Base-by-base conservation (phyloP, 1,140 invertebrate genomes). In the Drosophila ercepeae region DNA sequence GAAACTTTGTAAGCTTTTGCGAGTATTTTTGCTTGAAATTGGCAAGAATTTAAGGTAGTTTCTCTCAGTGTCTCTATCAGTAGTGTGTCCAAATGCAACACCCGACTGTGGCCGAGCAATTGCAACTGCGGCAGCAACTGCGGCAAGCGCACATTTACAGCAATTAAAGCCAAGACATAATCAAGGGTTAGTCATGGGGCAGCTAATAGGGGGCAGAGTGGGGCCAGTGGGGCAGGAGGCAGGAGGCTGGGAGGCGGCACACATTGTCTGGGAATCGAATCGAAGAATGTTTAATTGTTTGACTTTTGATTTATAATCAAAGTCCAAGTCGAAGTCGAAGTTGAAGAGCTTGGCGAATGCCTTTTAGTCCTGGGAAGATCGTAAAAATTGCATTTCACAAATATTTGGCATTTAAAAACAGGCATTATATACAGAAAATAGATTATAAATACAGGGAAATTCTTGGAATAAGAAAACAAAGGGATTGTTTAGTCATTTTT, bases 91-190 rank as follows among this genome's bases (percentile, higher is more conserved):
- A 32, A 64, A 59, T 65, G 44, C 61, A 65, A 65, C 61, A 64
- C 61, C 67, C 68, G 63, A 54, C 58, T 63, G 63, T 63, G 69
- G 49, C 49, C 48, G 52, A 54, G 49, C 57, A 44, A 48, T 53
- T 42, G 52, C 53, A 59, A 65, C 73, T 34, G 59, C 74, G 42
- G 55, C 71, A 42, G 29, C 65, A 61, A 67, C 67, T 60, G 50
- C 75, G 55, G 50, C 75, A 63, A 60, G 52, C 58, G 53, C 63
- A 51, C 68, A 70, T 70, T 70, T 55, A 57, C 64, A 58, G 67
- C 67, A 69, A 70, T 70, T 70, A 29, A 70, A 70, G 64, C 61
- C 61, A 65, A 65, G 61, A 64, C 61, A 65, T 65, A 65, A 65
- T 65, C 61, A 42, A 32, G 14, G 61, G 44, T 50, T 64, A 29